phyloP scores from a whole-genome alignment of 2,888 invertebrate genomes.

The Himalopsyche anomala region DNA sequence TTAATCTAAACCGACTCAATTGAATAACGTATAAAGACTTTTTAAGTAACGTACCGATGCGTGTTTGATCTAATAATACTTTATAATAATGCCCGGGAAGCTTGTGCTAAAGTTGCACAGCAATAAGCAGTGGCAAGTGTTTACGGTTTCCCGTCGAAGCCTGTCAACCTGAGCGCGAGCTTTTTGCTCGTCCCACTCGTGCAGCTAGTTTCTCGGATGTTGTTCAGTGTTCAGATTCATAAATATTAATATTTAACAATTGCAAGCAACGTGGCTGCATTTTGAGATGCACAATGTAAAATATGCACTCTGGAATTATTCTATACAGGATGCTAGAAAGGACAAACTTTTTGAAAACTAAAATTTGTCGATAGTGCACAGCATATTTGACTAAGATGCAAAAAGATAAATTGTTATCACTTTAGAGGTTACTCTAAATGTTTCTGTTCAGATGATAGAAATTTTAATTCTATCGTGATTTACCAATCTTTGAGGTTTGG shows the following conservation, averaged over 20 bases:
- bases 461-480: no score
- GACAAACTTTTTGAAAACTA: no score
- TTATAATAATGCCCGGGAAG: background rate
- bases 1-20: no score
- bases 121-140: background rate
- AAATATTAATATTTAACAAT: conserved; percentile 43
- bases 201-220: conserved; percentile 17
- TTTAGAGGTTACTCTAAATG: no score
- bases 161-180: conserved; percentile 8
- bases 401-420: no score
- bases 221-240: conserved; percentile 31
- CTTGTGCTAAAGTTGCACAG: background rate
- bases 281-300: conserved; percentile 15
- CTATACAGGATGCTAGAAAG: background rate
- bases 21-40: no score
- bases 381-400: no score
- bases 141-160: conserved; percentile 27
- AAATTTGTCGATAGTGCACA: no score
- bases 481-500: no score
- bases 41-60: no score
- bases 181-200: conserved; percentile 13
- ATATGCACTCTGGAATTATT: background rate
- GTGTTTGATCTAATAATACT: no score
- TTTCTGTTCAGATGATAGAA: no score
- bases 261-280: conserved; percentile 31